Conservation (phyloP, 1,140 invertebrate genomes). For the Penaeus japonicus region DNA sequence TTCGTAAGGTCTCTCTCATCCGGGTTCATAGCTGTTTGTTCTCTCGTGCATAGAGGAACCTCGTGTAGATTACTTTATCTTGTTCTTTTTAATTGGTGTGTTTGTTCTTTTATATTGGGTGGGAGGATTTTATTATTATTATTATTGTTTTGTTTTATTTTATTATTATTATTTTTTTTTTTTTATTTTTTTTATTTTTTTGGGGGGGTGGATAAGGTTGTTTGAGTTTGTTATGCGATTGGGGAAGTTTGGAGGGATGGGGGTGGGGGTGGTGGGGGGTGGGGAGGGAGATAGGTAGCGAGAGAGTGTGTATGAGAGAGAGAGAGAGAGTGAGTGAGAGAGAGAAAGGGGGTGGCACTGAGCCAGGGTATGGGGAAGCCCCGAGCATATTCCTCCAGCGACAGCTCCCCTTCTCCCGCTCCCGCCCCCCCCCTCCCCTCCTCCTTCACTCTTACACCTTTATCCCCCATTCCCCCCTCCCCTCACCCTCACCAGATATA, state of each 20-base stretch:
- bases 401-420: neutral
- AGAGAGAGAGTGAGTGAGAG: constrained; percentile 1
- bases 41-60: too few species aligned
- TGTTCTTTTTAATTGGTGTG: too few species aligned
- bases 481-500: neutral
- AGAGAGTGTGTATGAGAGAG: neutral
- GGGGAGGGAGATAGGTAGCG: neutral
- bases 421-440: neutral
- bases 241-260: neutral
- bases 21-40: too few species aligned
- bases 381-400: neutral
- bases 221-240: too few species aligned
- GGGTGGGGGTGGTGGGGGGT: neutral
- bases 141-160: too few species aligned
- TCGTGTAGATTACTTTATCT: too few species aligned
- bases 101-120: too few species aligned
- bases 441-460: neutral
- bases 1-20: too few species aligned
- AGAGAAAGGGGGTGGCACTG: neutral
- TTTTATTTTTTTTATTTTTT: too few species aligned
- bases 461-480: neutral
- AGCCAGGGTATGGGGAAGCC: neutral
- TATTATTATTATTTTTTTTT: too few species aligned
- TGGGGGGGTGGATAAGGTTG: too few species aligned
- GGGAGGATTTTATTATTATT: too few species aligned